Evolutionary conservation across 2,113 vertebrate genomes (phyloP), one percentile per base, ranked within the genome.

Genomic region (Chaenogobius annularis): DNA sequence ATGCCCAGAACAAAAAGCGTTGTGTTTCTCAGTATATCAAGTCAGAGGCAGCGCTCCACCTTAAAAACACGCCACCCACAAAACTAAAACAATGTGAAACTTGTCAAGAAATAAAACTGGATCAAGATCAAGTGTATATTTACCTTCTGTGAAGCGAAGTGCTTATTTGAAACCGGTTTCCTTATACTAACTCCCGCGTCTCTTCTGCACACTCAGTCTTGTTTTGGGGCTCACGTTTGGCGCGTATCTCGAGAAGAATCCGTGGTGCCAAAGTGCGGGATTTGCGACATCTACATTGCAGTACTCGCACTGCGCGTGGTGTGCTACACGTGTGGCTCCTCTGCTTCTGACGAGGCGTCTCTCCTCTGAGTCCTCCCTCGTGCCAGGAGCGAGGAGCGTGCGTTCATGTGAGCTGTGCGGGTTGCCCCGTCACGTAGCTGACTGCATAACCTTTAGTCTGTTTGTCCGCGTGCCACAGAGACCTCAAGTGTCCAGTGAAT

Each of bases 91-190:
- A 10, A 46, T 46, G 44, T 46, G 12, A 46, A 10, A 46, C 50
- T 54, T 8, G 50, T n/a, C 9, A n/a, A n/a, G 7, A 54, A 54
- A 54, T 20, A 20, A 54, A n/a, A 54, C 50, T 50, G 15, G 6
- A 50, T 19, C 5, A 50, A 19, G 47, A 50, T 50, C 15, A 19
- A 54, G 5, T 58, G 55, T n/a, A 54, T 15, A 40, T 40, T 77
- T 83, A 88, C 91, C 88, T 91, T 85, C 70, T 23, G 19, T 67
- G 61, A 75, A 81, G 86, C 81, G 81, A 82, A 72, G 78, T 44
- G 70, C 46, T 3, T 31, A 70, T 15, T 15, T 55, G 48, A 35
- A n/a, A 56, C 5, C 22, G 3, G 48, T 37, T 26, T 43, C 3
- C 56, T 68, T 20, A 10, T 26, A n/a, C 1, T 50, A 19, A 47